Percentiles rank a stretch among this genome's conserved stretches.
Conservation (phyloP, 2,113 vertebrate species). For the Trichomycterus rosablanca region DNA sequence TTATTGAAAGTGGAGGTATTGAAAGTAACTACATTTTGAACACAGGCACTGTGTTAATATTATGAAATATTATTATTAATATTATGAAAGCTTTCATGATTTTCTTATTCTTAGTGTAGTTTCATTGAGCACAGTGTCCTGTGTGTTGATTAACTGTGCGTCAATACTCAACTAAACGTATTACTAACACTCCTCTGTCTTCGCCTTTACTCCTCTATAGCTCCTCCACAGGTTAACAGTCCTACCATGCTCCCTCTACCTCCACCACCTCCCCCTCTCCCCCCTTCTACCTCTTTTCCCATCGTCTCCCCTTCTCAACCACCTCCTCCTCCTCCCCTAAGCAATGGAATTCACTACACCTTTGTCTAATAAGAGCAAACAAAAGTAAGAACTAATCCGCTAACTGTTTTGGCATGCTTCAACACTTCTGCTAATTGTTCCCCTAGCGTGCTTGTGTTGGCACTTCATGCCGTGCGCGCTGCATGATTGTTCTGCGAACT, state of each 20-base stretch:
- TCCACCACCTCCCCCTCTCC: slow-evolving; percentile 68
- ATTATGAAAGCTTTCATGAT: too few relatives aligned
- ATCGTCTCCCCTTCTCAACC: slow-evolving; percentile 57
- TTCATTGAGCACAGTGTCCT: too few relatives aligned
- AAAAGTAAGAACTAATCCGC: slow-evolving; percentile 80
- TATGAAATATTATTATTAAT: too few relatives aligned
- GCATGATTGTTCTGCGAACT: slow-evolving; percentile 40
- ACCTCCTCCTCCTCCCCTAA: slow-evolving; percentile 77
- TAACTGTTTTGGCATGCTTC: slow-evolving; percentile 58
- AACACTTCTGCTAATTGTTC: slow-evolving; percentile 46
- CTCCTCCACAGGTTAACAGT: slow-evolving; percentile 77
- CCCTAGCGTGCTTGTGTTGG: slow-evolving; percentile 30
- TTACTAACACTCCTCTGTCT: slow-evolving; percentile 48
- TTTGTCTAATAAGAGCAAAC: slow-evolving; percentile 85
- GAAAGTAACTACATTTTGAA: too few relatives aligned
- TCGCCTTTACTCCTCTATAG: slow-evolving; percentile 73
- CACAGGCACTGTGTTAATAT: too few relatives aligned
- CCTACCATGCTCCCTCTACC: slow-evolving; percentile 67
- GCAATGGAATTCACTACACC: slow-evolving; percentile 98
- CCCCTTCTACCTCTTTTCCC: slow-evolving; percentile 68
- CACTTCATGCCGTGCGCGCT: slow-evolving; percentile 42
- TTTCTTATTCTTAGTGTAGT: too few relatives aligned
- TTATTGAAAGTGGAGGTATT: too few relatives aligned
- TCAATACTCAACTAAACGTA: background rate
- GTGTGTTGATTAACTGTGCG: background rate